These are phyloP conservation scores for Moxostoma hubbsi DNA, from an alignment of 2,797 vertebrate genomes.

Conservation along the genomic window DNA sequence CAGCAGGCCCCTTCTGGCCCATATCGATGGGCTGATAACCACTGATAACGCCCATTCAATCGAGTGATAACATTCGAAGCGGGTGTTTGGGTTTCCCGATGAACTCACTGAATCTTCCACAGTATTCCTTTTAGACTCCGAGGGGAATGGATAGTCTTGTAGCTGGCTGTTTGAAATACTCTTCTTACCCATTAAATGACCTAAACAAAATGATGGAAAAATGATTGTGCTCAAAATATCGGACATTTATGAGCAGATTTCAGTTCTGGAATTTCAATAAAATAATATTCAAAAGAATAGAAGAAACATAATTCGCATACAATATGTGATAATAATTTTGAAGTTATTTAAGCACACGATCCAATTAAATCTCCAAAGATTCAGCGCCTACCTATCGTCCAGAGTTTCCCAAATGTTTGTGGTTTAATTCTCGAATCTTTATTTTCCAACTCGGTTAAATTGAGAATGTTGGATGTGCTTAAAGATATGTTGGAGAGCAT, in stretches of 20 bases:
- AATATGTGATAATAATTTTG: too few species aligned
- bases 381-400: constrained; percentile 85
- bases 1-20: too few species aligned
- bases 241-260: too few species aligned
- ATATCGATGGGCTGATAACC: too few species aligned
- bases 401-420: constrained; percentile 86
- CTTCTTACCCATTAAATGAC: constrained; percentile 96
- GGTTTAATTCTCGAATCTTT: constrained; percentile 37
- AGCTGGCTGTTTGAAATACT: constrained; percentile 72
- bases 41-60: too few species aligned
- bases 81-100: constrained; percentile 55
- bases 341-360: too few species aligned
- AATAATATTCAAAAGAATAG: too few species aligned
- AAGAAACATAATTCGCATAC: neutral
- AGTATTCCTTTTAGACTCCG: constrained; percentile 55
- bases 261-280: too few species aligned
- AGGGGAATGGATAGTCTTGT: constrained; percentile 58
- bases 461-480: constrained; percentile 64
- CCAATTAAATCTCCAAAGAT: too few species aligned
- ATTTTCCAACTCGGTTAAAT: too few species aligned
- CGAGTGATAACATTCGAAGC: too few species aligned
- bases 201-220: constrained; percentile 65
- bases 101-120: constrained; percentile 56
- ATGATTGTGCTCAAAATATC: too few species aligned
- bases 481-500: constrained; percentile 74